phyloP scores from a whole-genome alignment of 2,113 vertebrate species.

The Aldabrachelys gigantea region DNA sequence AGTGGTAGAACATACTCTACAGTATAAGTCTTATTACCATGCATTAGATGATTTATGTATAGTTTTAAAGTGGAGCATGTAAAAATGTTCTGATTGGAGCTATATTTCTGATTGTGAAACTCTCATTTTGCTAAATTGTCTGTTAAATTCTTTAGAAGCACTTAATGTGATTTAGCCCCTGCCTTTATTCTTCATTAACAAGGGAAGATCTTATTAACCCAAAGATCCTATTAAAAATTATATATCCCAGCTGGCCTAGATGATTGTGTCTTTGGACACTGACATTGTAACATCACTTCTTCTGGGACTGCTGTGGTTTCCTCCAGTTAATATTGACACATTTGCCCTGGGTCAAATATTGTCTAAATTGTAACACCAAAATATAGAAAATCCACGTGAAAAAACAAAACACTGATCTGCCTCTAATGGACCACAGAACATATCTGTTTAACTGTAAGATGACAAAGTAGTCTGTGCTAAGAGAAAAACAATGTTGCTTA shows the following conservation, averaged over 20 bases:
- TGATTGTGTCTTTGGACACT: not conserved
- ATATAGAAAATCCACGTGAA: conserved; percentile 24
- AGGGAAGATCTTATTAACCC: not conserved
- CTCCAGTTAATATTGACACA: not conserved
- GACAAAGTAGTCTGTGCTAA: not conserved
- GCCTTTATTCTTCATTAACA: not conserved
- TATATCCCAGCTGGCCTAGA: not conserved
- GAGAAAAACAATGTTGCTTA: not conserved
- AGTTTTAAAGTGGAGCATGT: not conserved
- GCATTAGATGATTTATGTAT: not conserved
- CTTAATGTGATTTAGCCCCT: not conserved
- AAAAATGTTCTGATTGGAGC: not conserved
- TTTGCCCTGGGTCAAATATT: not conserved
- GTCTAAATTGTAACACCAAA: conserved; percentile 11
- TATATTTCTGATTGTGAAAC: conserved; percentile 35
- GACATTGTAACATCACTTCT: not conserved
- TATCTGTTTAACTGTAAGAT: not conserved
- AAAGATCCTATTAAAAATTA: not conserved
- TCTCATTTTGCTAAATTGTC: conserved; percentile 36
- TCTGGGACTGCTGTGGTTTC: not conserved
- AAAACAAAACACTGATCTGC: not conserved
- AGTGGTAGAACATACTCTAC: not conserved
- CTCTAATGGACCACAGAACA: not conserved
- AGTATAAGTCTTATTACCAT: not conserved
- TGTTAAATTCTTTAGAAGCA: conserved; percentile 13